A percentile compares a stretch with the other conserved stretches of the same genome.
Conservation (phyloP, 2,797 vertebrate species). For the Dendrocincla tyrannina region DNA sequence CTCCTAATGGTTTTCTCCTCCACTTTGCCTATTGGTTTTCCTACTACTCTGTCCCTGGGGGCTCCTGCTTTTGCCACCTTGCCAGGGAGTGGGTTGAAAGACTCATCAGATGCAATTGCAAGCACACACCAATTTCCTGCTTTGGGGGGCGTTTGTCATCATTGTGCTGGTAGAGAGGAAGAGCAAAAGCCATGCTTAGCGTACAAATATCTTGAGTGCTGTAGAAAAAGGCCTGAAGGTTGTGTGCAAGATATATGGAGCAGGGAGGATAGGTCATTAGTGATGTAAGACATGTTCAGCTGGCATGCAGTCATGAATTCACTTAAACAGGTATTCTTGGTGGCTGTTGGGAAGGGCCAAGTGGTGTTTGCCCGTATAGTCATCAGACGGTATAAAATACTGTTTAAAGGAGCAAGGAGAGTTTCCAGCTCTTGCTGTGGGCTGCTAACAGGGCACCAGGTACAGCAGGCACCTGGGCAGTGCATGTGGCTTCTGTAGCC, state of each 20-base stretch:
- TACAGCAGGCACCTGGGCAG: neutral
- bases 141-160: neutral
- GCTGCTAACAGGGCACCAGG: neutral
- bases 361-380: neutral
- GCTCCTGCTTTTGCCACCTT: neutral
- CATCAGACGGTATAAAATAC: neutral
- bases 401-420: neutral
- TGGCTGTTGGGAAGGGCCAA: neutral
- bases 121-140: accelerated
- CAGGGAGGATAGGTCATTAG: neutral
- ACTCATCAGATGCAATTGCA: neutral
- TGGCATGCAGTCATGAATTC: neutral
- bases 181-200: neutral
- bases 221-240: neutral
- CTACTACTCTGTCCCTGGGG: neutral
- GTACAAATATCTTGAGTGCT: neutral
- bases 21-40: neutral
- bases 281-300: neutral
- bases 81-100: neutral
- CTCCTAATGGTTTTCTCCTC: neutral
- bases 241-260: neutral
- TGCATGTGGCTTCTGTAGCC: accelerated
- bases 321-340: neutral
- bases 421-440: too few species aligned
- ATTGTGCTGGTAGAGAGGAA: neutral